A percentile compares a stretch with the other conserved stretches of the same genome.
phyloP scores from a whole-genome alignment of 2,113 vertebrate genomes.

The Hemicordylus capensis region DNA sequence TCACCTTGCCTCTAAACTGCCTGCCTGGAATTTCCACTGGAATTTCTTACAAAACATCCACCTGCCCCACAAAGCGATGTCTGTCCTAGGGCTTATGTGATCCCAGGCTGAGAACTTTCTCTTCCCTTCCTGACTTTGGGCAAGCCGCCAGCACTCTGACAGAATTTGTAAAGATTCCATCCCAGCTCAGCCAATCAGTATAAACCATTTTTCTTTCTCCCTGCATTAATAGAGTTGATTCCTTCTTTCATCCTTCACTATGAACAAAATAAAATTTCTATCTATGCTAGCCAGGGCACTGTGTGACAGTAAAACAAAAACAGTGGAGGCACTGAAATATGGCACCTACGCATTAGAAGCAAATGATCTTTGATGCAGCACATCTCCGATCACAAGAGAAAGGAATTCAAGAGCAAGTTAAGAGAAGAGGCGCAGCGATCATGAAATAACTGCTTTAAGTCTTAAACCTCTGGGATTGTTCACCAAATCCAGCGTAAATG shows the following conservation, averaged over 20 bases:
- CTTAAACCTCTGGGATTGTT: slow-evolving; percentile 47
- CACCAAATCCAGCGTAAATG: slow-evolving; percentile 47
- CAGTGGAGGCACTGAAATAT: neutral
- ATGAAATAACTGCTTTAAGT: slow-evolving; percentile 33
- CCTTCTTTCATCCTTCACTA: neutral
- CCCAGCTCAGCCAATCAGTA: neutral
- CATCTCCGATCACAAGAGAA: neutral
- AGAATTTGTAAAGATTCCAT: neutral
- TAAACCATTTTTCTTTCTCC: no score
- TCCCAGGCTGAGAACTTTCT: neutral
- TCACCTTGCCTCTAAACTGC: neutral
- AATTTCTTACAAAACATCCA: neutral
- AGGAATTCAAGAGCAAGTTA: neutral
- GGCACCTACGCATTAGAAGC: neutral
- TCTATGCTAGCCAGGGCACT: neutral
- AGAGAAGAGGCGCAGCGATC: slow-evolving; percentile 7
- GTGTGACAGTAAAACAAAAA: neutral
- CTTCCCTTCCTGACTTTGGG: neutral
- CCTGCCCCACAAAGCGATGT: neutral
- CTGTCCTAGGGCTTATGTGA: neutral
- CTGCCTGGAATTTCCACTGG: neutral
- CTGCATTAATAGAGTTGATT: no score
- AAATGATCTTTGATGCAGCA: slow-evolving; percentile 2
- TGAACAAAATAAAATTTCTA: no score
- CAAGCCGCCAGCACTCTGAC: no score